Conservation (phyloP, 2,113 vertebrate species). For the Thalassoma bifasciatum region DNA sequence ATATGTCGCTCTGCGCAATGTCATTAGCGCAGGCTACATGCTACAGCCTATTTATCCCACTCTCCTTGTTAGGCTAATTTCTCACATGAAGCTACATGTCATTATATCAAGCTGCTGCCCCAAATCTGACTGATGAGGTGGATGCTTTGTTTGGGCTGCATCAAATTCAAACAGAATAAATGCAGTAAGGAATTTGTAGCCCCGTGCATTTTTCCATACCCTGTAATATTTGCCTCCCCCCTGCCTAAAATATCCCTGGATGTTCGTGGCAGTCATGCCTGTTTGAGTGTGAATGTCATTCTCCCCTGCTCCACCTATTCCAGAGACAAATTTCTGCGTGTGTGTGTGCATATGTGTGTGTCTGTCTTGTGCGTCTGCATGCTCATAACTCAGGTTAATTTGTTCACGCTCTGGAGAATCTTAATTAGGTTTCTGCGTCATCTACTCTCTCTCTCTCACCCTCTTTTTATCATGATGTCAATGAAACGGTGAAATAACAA, state of each 20-base stretch:
- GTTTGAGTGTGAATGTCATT: constrained; percentile 77
- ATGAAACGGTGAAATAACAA: constrained; percentile 64
- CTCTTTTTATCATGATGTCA: constrained; percentile 62
- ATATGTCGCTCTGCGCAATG: constrained; percentile 75
- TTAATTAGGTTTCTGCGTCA: constrained; percentile 79
- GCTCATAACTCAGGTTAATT: constrained; percentile 81
- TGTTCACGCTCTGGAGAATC: constrained; percentile 78
- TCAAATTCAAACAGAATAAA: constrained; percentile 46
- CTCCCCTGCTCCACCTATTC: constrained; percentile 61
- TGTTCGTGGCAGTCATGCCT: constrained; percentile 63
- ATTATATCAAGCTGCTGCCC: constrained; percentile 68
- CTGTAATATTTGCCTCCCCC: constrained; percentile 51
- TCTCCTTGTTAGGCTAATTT: constrained; percentile 71
- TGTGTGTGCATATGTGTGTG: constrained; percentile 31
- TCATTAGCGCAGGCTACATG: constrained; percentile 74
- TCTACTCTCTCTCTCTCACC: constrained; percentile 57
- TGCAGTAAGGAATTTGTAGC: constrained; percentile 51
- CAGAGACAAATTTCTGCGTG: constrained; percentile 29
- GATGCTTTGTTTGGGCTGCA: constrained; percentile 34
- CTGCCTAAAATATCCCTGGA: constrained; percentile 67
- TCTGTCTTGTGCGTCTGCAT: constrained; percentile 59
- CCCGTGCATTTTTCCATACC: constrained; percentile 62
- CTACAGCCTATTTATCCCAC: constrained; percentile 67
- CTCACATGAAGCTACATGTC: constrained; percentile 66
- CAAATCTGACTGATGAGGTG: constrained; percentile 68